phyloP scores from a whole-genome alignment of 2,797 vertebrate genomes.

The Galagoides demidoff region DNA sequence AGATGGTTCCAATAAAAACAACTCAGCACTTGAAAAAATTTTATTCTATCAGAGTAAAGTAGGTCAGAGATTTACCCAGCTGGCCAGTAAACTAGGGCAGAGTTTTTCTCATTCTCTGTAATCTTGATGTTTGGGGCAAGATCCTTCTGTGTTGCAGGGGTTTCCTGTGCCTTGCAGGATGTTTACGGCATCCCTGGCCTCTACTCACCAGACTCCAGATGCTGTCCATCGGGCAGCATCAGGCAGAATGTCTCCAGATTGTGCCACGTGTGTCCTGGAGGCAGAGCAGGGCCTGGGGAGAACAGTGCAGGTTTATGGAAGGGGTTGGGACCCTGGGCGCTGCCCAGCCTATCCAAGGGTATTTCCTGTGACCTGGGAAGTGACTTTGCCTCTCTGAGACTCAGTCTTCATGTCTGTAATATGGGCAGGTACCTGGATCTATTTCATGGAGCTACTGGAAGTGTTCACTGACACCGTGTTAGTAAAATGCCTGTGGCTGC shows the following conservation, averaged over 20 bases:
- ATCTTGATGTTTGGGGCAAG: accelerated
- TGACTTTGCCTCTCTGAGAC: background rate
- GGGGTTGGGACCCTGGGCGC: accelerated
- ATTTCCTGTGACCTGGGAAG: background rate
- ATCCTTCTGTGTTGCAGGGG: accelerated
- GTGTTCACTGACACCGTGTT: background rate
- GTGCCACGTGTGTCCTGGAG: accelerated
- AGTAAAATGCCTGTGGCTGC: accelerated
- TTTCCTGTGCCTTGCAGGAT: accelerated
- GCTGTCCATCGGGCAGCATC: accelerated
- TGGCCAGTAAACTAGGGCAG: constrained; percentile 70
- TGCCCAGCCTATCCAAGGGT: background rate
- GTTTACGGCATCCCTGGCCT: accelerated
- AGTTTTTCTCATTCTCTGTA: background rate
- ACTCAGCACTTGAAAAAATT: constrained; percentile 46
- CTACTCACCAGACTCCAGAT: background rate
- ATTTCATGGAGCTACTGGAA: accelerated
- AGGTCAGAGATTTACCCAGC: constrained; percentile 83
- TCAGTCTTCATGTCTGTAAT: background rate
- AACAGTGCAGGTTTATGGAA: accelerated
- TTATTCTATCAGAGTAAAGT: constrained; percentile 83
- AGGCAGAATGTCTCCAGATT: background rate
- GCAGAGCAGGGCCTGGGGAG: constrained; percentile 59
- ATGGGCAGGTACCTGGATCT: background rate
- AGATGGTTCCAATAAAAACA: constrained; percentile 75